Base-by-base conservation (phyloP, 2,113 vertebrate species). In the Hippopotamus amphibius region DNA sequence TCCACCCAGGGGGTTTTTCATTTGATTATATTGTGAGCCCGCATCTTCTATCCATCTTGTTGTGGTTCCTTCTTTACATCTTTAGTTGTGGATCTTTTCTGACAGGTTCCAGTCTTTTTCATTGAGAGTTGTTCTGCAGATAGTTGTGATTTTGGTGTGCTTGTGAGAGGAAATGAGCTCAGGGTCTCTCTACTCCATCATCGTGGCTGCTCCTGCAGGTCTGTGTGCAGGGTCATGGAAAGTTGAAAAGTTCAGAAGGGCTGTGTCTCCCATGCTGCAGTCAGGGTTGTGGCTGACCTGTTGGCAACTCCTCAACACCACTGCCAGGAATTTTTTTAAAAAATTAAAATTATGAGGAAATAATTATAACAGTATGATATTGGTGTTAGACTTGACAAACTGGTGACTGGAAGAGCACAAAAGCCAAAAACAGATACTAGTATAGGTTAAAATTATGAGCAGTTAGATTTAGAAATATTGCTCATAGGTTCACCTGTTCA, bases 301-400 rank as follows among this genome's bases (percentile, higher is more conserved):
- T 2, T 55, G 30, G 48, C 33, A 79, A 14, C 6, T 79, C 19
- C 76, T 37, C 48, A 55, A 55, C 16, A 50, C 6, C 30, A 37
- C 33, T n/a, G 11, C 50, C 50, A 79, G 33, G 72, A 83, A 82
- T 9, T 65, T 90, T 94, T 87, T 90, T 0, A 19, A 9, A 55
- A 96, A 96, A 71, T 82, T 87, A 92, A 96, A 92, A 95, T 90
- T 94, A 87, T 43, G n/a, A 97, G 74, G 30, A 57, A 97, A 92
- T 97, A 96, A 96, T 96, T 96, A 95, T 68, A 97, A 83, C 74
- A 97, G 93, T 92, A 72, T 50, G 8, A 15, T 95, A 94, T 77
- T 95, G 74, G 96, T 97, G 93, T 92, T 92, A 94, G 88, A 95
- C 91, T 95, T 97, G 91, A 96, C 95, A 97, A 90, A 89, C 94